phyloP scores from a whole-genome alignment of 2,888 invertebrate genomes.

The Pollenia griseotomentosa region DNA sequence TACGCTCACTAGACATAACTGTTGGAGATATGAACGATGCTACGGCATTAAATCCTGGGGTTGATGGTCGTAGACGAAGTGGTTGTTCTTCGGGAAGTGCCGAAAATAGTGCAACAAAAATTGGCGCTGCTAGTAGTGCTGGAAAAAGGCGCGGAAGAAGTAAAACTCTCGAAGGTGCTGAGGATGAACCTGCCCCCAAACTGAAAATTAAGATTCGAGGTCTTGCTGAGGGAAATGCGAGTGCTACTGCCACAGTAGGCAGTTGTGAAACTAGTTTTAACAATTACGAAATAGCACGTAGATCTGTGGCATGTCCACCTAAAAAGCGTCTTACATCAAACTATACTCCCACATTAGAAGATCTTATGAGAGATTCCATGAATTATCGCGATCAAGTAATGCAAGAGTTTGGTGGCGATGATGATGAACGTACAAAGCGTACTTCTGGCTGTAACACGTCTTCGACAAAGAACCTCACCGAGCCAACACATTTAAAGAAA shows the following conservation, averaged over 20 bases:
- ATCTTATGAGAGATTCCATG: conserved; percentile 93
- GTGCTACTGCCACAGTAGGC: conserved; percentile 72
- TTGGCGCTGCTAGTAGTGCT: conserved; percentile 80
- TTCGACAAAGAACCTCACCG: conserved; percentile 55
- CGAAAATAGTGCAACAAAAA: conserved; percentile 78
- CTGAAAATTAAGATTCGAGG: conserved; percentile 91
- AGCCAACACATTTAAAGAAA: conserved; percentile 76
- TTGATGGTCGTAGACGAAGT: conserved; percentile 85
- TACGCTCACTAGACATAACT: conserved; percentile 87
- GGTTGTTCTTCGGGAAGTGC: conserved; percentile 84
- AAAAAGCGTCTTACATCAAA: conserved; percentile 89
- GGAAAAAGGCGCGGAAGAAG: conserved; percentile 83
- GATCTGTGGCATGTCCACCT: conserved; percentile 88
- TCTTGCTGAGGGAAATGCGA: conserved; percentile 74
- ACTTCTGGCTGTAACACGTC: conserved; percentile 81
- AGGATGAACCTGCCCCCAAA: conserved; percentile 85
- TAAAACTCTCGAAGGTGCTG: conserved; percentile 82
- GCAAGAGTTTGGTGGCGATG: conserved; percentile 91
- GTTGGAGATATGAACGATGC: conserved; percentile 86
- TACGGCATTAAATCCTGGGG: conserved; percentile 70
- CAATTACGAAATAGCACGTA: conserved; percentile 83
- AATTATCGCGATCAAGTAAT: conserved; percentile 93
- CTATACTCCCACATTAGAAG: conserved; percentile 90
- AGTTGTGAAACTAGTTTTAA: conserved; percentile 77
- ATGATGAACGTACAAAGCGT: conserved; percentile 79